Base-by-base conservation (phyloP, 2,888 invertebrate species). In the Hydrotaea cyrtoneurina region DNA sequence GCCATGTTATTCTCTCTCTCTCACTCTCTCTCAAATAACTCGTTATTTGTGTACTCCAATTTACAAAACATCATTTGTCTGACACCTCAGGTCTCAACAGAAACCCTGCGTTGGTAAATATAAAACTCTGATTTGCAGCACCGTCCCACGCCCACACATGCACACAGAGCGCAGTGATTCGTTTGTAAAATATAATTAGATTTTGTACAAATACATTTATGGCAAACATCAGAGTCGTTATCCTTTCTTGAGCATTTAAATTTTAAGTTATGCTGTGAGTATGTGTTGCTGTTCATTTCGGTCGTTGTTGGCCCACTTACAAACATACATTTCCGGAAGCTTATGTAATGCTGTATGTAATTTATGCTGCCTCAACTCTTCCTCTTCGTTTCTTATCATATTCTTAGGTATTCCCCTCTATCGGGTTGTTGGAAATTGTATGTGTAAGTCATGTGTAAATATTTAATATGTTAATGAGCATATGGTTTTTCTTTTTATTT, bases 391-490 rank as follows among this genome's bases (percentile, higher is more conserved):
- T 13, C 39, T 39, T 31, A 31, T 2, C 31, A 31, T 7, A 31
- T 4, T 31, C 7, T 31, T 7, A n/a, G 15, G 2, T 50, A n/a
- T n/a, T n/a, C 13, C 50, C n/a, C n/a, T 50, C 39, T 39, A 4
- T 39, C 39, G 8, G 7, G 11, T 55, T 55, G 21, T 55, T 50
- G n/a, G 55, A 55, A 21, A 19, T 55, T 55, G 8, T 21, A 21
- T 69, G 19, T 69, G 19, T 50, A 69, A 69, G 36, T 76, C 75
- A 62, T 62, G 53, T 80, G 76, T 39, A 75, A 76, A 76, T 71
- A 76, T 72, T 50, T 26, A 76, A 76, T 80, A 80, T 80, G 76
- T 53, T 76, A 80, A 76, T 76, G 53, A 76, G 76, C 80, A 72
- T 71, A 76, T 76, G 76, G 71, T 76, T 80, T 74, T 69, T n/a